Percentiles rank a stretch among this genome's conserved stretches.
phyloP scores from a whole-genome alignment of 2,797 vertebrate species.

The Pseudochirops cupreus region DNA sequence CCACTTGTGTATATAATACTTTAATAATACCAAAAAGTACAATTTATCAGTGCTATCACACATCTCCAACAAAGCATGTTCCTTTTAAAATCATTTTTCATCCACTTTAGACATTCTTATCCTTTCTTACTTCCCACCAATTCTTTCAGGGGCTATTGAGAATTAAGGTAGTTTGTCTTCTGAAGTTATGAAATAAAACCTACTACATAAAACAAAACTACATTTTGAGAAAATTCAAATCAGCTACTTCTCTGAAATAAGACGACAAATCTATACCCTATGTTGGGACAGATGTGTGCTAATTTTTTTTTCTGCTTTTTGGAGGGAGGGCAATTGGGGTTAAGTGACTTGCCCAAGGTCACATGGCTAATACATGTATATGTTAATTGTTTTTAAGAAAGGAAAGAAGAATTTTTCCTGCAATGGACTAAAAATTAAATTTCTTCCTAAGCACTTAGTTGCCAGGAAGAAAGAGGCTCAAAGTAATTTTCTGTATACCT shows the following conservation, averaged over 20 bases:
- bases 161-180: constrained; percentile 20
- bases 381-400: too few species aligned
- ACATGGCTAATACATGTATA: too few species aligned
- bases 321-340: too few species aligned
- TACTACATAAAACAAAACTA: not conserved
- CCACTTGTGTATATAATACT: not conserved
- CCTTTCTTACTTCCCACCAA: not conserved
- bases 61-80: not conserved
- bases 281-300: not conserved
- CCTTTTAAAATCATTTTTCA: not conserved
- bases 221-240: constrained; percentile 34
- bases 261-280: not conserved
- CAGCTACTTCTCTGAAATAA: constrained; percentile 3
- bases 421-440: not conserved
- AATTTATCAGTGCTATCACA: not conserved
- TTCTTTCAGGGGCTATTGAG: not conserved
- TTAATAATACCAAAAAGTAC: not conserved
- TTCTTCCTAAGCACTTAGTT: not conserved
- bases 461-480: not conserved
- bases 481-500: not conserved
- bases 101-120: not conserved
- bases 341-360: too few species aligned
- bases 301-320: not conserved
- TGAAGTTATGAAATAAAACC: not conserved
- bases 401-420: not conserved